Percentiles rank a stretch among this genome's conserved stretches.
These are phyloP conservation scores for Euzetes globulus DNA, from an alignment of 2,888 invertebrate species.

Conservation along the genomic window DNA sequence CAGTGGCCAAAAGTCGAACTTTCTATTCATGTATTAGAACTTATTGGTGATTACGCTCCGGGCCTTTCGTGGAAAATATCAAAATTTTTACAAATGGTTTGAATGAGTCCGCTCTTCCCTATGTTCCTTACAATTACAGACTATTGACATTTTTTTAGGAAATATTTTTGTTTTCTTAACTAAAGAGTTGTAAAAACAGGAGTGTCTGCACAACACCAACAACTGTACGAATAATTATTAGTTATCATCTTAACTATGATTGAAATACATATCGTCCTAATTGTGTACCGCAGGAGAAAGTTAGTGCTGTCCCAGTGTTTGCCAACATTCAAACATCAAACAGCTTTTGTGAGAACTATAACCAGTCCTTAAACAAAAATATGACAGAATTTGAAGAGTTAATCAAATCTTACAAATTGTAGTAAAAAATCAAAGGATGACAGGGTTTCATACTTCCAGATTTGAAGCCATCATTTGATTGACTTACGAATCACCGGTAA, in stretches of 20 bases:
- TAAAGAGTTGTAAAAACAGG: constrained; percentile 30
- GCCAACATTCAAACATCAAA: too few species aligned
- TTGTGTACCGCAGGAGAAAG: neutral
- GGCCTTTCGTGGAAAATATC: constrained; percentile 19
- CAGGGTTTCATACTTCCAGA: neutral
- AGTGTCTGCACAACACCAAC: constrained; percentile 11
- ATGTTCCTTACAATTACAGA: neutral
- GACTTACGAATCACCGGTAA: neutral
- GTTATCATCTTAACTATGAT: neutral
- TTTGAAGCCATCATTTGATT: neutral
- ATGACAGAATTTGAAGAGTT: neutral
- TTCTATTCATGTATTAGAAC: constrained; percentile 9
- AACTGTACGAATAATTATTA: neutral
- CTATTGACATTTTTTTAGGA: constrained; percentile 3
- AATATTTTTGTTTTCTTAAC: constrained; percentile 21
- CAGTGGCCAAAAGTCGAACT: neutral
- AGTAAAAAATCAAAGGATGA: neutral
- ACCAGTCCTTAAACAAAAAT: too few species aligned
- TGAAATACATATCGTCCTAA: neutral
- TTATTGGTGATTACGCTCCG: constrained; percentile 7
- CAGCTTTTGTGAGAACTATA: too few species aligned
- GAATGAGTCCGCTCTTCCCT: neutral
- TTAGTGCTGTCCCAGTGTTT: too few species aligned
- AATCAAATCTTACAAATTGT: neutral
- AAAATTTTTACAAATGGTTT: constrained; percentile 3